These are phyloP conservation scores for Stenurella melanura DNA, from an alignment of 2,888 invertebrate genomes.

Conservation along the genomic window DNA sequence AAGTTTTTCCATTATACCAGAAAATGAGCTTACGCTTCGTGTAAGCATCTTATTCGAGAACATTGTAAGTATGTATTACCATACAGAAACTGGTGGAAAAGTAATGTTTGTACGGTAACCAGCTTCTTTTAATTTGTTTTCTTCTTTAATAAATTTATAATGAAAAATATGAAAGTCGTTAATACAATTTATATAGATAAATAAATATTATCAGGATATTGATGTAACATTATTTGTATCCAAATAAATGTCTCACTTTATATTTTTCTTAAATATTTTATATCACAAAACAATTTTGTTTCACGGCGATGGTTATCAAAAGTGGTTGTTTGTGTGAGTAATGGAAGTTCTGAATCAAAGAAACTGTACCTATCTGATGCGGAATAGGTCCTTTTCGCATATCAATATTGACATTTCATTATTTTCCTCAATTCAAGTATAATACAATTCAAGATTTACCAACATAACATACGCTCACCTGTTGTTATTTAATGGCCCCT, in stretches of 20 bases:
- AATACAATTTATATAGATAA: no score
- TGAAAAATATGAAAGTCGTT: no score
- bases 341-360: background rate
- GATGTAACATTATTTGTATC: no score
- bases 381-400: background rate
- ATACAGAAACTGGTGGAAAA: background rate
- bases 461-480: background rate
- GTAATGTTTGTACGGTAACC: background rate
- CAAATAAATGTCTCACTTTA: no score
- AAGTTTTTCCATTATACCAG: background rate
- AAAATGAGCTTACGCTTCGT: background rate
- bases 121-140: background rate
- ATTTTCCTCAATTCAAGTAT: background rate
- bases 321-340: background rate
- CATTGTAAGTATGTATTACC: background rate
- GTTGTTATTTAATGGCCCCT: background rate
- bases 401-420: constrained; percentile 1
- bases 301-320: background rate
- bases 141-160: background rate
- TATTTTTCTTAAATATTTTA: no score
- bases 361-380: background rate
- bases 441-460: background rate
- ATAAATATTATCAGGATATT: no score
- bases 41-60: background rate
- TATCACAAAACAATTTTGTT: background rate